These are phyloP conservation scores for Lineus longissimus DNA, from an alignment of 1,140 invertebrate genomes.

Conservation along the genomic window DNA sequence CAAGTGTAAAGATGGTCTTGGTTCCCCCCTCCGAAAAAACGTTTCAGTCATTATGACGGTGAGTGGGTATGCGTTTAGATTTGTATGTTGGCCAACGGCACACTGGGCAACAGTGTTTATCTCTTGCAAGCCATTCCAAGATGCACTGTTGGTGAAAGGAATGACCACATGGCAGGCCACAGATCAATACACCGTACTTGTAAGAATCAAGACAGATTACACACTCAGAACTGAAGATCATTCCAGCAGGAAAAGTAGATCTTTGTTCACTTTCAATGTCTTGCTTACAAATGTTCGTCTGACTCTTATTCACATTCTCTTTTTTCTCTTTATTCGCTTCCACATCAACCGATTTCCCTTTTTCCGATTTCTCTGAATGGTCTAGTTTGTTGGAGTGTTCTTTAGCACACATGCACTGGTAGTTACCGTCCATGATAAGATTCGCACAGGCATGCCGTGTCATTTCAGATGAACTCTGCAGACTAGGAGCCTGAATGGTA, in stretches of 20 bases:
- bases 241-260: conserved; percentile 29
- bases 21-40: too few species aligned
- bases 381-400: conserved; percentile 3
- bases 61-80: conserved; percentile 27
- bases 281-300: too few species aligned
- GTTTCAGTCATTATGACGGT: conserved; percentile 28
- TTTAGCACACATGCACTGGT: conserved; percentile 12
- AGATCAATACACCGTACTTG: conserved; percentile 42
- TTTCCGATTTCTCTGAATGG: not conserved
- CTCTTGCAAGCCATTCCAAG: conserved; percentile 55
- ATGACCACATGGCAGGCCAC: conserved; percentile 60
- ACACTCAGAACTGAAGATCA: conserved; percentile 51
- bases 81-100: conserved; percentile 60
- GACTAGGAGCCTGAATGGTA: conserved; percentile 3
- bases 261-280: not conserved
- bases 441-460: not conserved
- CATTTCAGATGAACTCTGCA: conserved; percentile 4
- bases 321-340: not conserved
- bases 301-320: too few species aligned
- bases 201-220: conserved; percentile 60
- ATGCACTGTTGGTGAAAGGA: conserved; percentile 59
- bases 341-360: not conserved
- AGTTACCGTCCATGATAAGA: conserved; percentile 16
- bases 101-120: conserved; percentile 60
- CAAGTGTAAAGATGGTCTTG: too few species aligned